Conservation (phyloP, 2,888 invertebrate species). For the Perizoma flavofasciatum region DNA sequence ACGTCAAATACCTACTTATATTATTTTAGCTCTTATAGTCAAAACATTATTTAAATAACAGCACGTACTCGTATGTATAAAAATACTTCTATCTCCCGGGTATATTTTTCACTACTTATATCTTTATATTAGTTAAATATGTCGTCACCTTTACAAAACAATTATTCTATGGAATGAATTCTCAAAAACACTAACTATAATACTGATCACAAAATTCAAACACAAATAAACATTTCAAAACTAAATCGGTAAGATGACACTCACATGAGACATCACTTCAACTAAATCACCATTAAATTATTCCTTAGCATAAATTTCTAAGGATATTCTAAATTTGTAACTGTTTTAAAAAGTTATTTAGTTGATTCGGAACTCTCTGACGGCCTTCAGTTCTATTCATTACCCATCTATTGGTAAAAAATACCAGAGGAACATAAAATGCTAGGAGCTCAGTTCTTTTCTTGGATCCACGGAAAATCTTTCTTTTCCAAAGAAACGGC, state of each 20-base stretch:
- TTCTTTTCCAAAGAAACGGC: conserved; percentile 70
- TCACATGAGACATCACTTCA: background rate
- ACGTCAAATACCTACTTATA: conserved; percentile 18
- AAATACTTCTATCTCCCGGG: conserved; percentile 10
- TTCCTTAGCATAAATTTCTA: background rate
- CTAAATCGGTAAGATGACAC: background rate
- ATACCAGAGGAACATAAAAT: conserved; percentile 47
- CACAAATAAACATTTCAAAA: conserved; percentile 22
- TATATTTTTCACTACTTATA: conserved; percentile 13
- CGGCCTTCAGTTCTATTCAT: conserved; percentile 8
- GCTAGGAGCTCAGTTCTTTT: conserved; percentile 42
- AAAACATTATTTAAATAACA: conserved; percentile 24
- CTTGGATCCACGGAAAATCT: conserved; percentile 57
- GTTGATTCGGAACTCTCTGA: background rate
- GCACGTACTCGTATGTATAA: conserved; percentile 13
- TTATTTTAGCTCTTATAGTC: conserved; percentile 3
- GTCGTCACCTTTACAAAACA: conserved; percentile 57
- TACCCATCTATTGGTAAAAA: conserved; percentile 28
- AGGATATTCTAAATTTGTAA: background rate
- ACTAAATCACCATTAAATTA: background rate
- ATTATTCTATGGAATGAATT: conserved; percentile 52
- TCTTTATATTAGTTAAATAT: conserved; percentile 39
- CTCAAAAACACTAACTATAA: conserved; percentile 52
- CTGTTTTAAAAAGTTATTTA: background rate
- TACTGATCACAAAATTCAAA: conserved; percentile 68